Percentiles rank a stretch among this genome's conserved stretches.
These are phyloP conservation scores for Dromius quadrimaculatus DNA, from an alignment of 2,888 invertebrate genomes.

Conservation along the genomic window DNA sequence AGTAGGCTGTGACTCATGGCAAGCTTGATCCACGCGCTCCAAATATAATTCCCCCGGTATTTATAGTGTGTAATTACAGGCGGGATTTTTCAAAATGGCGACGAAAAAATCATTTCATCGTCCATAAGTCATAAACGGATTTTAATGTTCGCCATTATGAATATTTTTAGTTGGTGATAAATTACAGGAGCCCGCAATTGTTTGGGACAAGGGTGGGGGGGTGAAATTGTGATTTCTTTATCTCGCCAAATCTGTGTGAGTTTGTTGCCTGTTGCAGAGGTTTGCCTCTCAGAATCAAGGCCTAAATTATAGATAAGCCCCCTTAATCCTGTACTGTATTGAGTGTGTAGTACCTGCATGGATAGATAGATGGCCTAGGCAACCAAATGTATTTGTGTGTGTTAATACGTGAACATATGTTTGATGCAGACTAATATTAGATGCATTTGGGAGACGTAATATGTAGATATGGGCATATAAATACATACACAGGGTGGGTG, in stretches of 20 bases:
- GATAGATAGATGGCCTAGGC: neutral
- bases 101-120: constrained; percentile 43
- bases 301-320: neutral
- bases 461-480: constrained; percentile 53
- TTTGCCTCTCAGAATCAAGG: too few species aligned
- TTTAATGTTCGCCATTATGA: constrained; percentile 41
- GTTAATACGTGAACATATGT: constrained; percentile 14
- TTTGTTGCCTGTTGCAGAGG: too few species aligned
- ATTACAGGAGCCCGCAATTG: constrained; percentile 21
- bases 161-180: constrained; percentile 48
- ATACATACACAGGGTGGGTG: neutral
- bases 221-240: too few species aligned
- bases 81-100: constrained; percentile 5
- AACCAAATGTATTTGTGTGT: constrained; percentile 1
- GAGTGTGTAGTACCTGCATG: neutral
- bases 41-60: constrained; percentile 32
- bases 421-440: constrained; percentile 14
- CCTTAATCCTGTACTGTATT: neutral
- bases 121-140: constrained; percentile 35
- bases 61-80: constrained; percentile 33
- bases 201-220: neutral
- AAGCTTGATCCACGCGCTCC: constrained; percentile 25
- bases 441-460: constrained; percentile 49
- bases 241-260: too few species aligned
- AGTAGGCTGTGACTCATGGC: constrained; percentile 23